phyloP scores from a whole-genome alignment of 2,797 vertebrate genomes.

The Limosa lapponica region DNA sequence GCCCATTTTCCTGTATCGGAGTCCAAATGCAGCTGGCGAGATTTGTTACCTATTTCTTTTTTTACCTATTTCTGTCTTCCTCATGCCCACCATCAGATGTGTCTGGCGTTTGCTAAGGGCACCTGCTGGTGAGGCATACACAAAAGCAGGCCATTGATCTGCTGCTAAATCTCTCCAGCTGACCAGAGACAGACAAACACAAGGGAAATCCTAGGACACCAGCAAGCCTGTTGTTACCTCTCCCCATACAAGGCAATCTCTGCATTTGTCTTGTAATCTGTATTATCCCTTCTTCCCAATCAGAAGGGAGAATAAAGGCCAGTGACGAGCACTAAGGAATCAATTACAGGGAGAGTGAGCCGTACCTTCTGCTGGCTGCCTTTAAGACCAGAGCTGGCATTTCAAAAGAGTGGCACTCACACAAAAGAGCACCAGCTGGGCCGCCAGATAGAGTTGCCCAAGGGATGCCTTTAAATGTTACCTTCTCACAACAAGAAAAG shows the following conservation, averaged over 20 bases:
- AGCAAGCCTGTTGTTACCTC: not conserved
- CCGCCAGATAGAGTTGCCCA: slow-evolving; percentile 64
- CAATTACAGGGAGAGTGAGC: slow-evolving; percentile 36
- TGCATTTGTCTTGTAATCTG: slow-evolving; percentile 18
- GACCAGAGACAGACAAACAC: not conserved
- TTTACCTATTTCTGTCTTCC: not conserved
- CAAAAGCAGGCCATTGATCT: not conserved
- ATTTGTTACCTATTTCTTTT: not conserved
- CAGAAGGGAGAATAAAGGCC: slow-evolving; percentile 56
- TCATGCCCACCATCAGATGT: not conserved
- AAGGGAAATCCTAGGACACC: not conserved
- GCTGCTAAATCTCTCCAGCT: not conserved
- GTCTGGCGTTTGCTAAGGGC: not conserved
- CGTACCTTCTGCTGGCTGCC: slow-evolving; percentile 49
- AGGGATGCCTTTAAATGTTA: slow-evolving; percentile 74
- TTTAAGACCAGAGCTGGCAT: slow-evolving; percentile 70
- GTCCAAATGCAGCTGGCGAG: not conserved
- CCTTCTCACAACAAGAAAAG: slow-evolving; percentile 65
- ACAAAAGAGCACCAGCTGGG: slow-evolving; percentile 78
- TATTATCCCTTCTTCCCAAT: slow-evolving; percentile 23
- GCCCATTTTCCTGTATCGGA: not conserved
- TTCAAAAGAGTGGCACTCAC: slow-evolving; percentile 66
- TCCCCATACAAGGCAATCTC: not conserved
- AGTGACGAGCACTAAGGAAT: slow-evolving; percentile 44
- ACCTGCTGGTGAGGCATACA: not conserved